Percentiles rank a stretch among this genome's conserved stretches.
These are phyloP conservation scores for Archegozetes longisetosus DNA, from an alignment of 1,140 invertebrate genomes.

Conservation along the genomic window DNA sequence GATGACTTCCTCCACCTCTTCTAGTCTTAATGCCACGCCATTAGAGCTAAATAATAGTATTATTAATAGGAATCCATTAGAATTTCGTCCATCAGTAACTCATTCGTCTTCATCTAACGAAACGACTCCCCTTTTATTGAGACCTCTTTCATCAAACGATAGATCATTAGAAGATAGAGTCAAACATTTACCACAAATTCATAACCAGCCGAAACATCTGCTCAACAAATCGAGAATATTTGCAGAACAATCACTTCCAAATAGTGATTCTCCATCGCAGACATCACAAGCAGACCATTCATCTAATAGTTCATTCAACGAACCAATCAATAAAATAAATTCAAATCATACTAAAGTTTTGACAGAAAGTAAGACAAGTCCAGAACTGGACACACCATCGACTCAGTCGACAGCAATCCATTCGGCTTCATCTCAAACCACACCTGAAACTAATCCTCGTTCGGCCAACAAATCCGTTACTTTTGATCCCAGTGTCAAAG, in stretches of 20 bases:
- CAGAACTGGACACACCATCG: not conserved
- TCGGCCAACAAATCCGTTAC: conserved; percentile 12
- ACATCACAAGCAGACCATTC: not conserved
- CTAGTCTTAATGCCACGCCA: not conserved
- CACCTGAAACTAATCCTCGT: not conserved
- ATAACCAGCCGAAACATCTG: not conserved
- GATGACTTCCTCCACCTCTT: not conserved
- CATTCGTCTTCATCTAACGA: not conserved
- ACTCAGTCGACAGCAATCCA: not conserved
- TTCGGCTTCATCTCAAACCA: not conserved
- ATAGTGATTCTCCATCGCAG: not conserved
- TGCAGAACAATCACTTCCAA: not conserved
- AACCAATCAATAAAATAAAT: not conserved
- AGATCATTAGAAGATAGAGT: no score
- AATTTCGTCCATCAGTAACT: not conserved
- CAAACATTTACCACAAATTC: not conserved
- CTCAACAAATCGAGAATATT: not conserved
- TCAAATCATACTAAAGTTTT: not conserved
- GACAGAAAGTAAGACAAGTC: not conserved
- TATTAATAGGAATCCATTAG: not conserved
- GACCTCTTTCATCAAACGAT: not conserved
- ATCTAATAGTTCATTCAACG: not conserved
- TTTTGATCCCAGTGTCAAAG: conserved; percentile 15
- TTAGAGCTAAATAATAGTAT: not conserved
- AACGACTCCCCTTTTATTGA: not conserved